Conservation (phyloP, 2,113 vertebrate species). For the Erythrolamprus reginae region DNA sequence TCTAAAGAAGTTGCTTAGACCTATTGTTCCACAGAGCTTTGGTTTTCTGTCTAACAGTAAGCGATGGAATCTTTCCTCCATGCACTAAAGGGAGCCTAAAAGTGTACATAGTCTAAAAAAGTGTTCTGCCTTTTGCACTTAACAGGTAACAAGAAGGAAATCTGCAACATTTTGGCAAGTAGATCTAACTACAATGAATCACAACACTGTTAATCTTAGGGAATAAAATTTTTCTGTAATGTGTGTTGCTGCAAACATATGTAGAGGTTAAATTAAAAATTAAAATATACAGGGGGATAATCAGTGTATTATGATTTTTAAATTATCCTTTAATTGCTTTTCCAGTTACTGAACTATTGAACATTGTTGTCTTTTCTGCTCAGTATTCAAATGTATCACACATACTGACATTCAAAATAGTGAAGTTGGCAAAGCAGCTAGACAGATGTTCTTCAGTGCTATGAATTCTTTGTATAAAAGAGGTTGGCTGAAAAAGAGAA, state of each 20-base stretch:
- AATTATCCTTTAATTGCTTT: neutral
- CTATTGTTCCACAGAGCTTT: neutral
- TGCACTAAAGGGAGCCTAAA: neutral
- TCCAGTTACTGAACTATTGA: neutral
- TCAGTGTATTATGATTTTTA: neutral
- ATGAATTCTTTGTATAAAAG: neutral
- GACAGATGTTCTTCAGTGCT: neutral
- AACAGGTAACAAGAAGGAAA: neutral
- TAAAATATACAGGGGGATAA: neutral
- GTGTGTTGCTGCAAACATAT: neutral
- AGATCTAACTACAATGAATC: neutral
- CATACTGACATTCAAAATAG: neutral
- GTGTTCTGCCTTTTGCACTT: neutral
- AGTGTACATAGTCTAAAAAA: neutral
- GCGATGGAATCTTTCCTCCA: neutral
- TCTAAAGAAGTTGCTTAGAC: neutral
- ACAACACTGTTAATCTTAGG: neutral
- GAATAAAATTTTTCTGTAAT: neutral
- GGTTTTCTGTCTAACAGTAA: neutral
- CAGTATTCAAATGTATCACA: neutral
- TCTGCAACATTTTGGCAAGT: neutral
- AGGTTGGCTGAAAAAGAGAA: neutral
- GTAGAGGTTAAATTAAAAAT: neutral
- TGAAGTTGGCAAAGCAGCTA: neutral
- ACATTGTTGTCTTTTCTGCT: neutral